Evolutionary conservation across 2,888 invertebrate genomes (phyloP), one percentile per base, ranked within the genome.

Genomic region (Aromia moschata): DNA sequence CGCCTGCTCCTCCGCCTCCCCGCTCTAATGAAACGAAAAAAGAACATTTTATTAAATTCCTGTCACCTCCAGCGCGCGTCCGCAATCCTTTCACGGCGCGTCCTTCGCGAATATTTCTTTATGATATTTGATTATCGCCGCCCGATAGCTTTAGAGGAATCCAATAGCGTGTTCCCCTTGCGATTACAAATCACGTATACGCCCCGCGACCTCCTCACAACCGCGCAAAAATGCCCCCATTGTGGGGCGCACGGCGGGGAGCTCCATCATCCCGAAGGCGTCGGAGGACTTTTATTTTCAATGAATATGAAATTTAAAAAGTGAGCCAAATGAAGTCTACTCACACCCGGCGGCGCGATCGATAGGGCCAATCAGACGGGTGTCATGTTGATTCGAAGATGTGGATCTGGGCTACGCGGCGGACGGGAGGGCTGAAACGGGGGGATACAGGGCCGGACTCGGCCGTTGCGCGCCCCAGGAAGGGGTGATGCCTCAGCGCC

Each of bases 241-340:
- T 60, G 60, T 37, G 45, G 45, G 46, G 64, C 47, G 46, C 64
- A 44, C 61, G 44, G 36, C 46, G 53, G 58, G 56, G 47, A 60
- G 52, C 51, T 60, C 57, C 53, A 57, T 62, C 62, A 57, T 60
- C 55, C 58, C n/a, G n/a, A n/a, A n/a, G 58, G 58, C 53, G 57
- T 58, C 53, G 53, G n/a, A 52, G 43, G 53, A 59, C 56, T 65
- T 68, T 66, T 64, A 69, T 65, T 69, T 69, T 67, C 69, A 68
- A 69, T 69, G 69, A 69, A 68, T 66, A 69, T 68, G 65, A 65
- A 69, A 69, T 69, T 68, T 64, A 40, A 49, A 52, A 61, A 60
- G 55, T 59, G 61, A 57, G 55, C 47, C 33, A 60, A 60, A 64
- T 60, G 40, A 58, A 65, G 62, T 65, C 60, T 58, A 43, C 58